A percentile compares a stretch with the other conserved stretches of the same genome.
Evolutionary conservation across 2,888 invertebrate species (phyloP).

Genomic region (Eupithecia vulgata): DNA sequence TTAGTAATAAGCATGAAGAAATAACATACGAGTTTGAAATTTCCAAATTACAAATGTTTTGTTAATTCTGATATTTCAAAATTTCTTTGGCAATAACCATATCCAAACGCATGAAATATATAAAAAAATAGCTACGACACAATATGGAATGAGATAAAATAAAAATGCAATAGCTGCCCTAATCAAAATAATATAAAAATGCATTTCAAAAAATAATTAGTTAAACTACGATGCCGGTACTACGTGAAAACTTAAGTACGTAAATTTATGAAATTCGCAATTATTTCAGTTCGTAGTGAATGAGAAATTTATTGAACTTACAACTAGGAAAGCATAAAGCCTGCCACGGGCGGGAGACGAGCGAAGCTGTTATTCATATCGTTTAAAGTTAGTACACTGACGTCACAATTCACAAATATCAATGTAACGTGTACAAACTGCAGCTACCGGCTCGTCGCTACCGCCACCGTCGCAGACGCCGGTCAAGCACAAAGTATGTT

Average conservation of each 20-base stretch:
- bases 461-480: constrained; percentile 42
- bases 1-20: constrained; percentile 66
- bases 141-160: constrained; percentile 74
- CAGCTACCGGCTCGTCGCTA: constrained; percentile 45
- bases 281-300: constrained; percentile 65
- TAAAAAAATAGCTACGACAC: constrained; percentile 62
- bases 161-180: constrained; percentile 79
- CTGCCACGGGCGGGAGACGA: constrained; percentile 68
- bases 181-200: constrained; percentile 66
- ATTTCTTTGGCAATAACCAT: constrained; percentile 80
- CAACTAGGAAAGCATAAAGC: constrained; percentile 69
- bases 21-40: constrained; percentile 53
- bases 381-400: constrained; percentile 8
- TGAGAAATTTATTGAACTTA: constrained; percentile 71
- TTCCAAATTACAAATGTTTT: constrained; percentile 61
- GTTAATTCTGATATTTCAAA: constrained; percentile 63
- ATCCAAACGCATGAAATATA: constrained; percentile 65
- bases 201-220: constrained; percentile 79
- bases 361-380: constrained; percentile 23
- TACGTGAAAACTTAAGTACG: constrained; percentile 72
- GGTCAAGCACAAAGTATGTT: constrained; percentile 43
- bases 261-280: constrained; percentile 71
- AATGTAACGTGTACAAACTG: constrained; percentile 18
- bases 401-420: constrained; percentile 18
- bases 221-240: constrained; percentile 64